Conservation (phyloP, 2,797 vertebrate species). For the Cercopithecus diana region DNA sequence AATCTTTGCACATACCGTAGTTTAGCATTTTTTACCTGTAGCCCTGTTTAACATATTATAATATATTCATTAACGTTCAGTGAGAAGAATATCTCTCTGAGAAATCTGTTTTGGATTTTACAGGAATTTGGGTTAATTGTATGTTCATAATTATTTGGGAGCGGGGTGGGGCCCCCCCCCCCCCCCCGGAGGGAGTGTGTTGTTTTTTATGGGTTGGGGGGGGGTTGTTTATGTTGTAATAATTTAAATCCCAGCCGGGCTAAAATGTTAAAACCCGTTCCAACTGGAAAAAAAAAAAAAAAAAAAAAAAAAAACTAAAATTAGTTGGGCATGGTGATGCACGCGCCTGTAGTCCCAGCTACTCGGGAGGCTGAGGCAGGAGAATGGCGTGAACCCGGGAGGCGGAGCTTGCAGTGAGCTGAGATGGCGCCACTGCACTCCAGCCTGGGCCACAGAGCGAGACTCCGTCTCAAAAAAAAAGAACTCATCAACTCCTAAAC, state of each 20-base stretch:
- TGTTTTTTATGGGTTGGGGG: no score
- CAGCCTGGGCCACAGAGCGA: no score
- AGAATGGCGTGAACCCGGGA: accelerated
- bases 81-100: not conserved
- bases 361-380: no score
- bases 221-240: no score
- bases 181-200: no score
- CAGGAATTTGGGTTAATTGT: not conserved
- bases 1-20: not conserved
- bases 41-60: not conserved
- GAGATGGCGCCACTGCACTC: no score
- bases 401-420: no score
- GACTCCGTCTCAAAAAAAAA: no score
- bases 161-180: no score
- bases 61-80: not conserved
- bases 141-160: constrained; percentile 28
- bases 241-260: not conserved
- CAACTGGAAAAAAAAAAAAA: not conserved
- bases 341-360: not conserved
- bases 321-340: no score
- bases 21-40: not conserved
- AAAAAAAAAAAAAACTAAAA: no score
- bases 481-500: not conserved
- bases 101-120: constrained; percentile 9
- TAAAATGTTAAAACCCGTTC: not conserved